phyloP scores from a whole-genome alignment of 2,797 vertebrate species.

The Leptoclinus maculatus region DNA sequence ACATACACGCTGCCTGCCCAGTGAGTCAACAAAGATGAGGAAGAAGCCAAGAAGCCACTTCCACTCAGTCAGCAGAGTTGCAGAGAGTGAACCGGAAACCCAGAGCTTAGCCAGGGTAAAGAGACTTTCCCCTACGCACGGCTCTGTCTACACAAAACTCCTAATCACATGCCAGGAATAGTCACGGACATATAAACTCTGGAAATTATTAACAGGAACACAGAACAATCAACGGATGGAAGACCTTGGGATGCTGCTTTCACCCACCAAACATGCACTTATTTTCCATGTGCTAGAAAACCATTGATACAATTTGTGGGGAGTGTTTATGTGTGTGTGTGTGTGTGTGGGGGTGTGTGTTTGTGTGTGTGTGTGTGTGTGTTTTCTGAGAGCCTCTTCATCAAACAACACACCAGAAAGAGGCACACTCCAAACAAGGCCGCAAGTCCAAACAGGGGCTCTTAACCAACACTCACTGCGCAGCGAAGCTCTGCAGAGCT shows the following conservation, averaged over 20 bases:
- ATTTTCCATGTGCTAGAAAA: constrained; percentile 62
- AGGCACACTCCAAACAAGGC: constrained; percentile 78
- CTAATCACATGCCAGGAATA: constrained; percentile 60
- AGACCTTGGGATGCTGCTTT: constrained; percentile 64
- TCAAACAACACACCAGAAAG: constrained; percentile 70
- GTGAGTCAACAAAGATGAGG: constrained; percentile 73
- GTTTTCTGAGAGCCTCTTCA: constrained; percentile 68
- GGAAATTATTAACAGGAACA: constrained; percentile 61
- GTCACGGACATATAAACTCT: constrained; percentile 50
- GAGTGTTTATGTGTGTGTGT: constrained; percentile 1
- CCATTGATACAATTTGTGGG: constrained; percentile 63
- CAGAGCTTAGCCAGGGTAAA: constrained; percentile 54
- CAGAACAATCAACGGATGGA: constrained; percentile 61
- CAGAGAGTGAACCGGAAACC: constrained; percentile 54
- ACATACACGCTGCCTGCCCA: constrained; percentile 40
- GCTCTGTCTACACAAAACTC: constrained; percentile 52
- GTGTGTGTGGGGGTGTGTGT: constrained; percentile 29
- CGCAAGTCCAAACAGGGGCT: constrained; percentile 72
- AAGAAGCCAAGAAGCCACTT: constrained; percentile 67
- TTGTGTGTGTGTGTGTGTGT: constrained; percentile 30
- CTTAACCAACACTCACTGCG: constrained; percentile 68
- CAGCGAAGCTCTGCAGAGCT: constrained; percentile 64
- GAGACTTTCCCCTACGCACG: constrained; percentile 67
- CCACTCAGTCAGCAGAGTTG: constrained; percentile 66
- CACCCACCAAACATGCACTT: constrained; percentile 52